These are phyloP conservation scores for Masnerella sp. DNA, from an alignment of 2,888 invertebrate genomes.

Conservation along the genomic window DNA sequence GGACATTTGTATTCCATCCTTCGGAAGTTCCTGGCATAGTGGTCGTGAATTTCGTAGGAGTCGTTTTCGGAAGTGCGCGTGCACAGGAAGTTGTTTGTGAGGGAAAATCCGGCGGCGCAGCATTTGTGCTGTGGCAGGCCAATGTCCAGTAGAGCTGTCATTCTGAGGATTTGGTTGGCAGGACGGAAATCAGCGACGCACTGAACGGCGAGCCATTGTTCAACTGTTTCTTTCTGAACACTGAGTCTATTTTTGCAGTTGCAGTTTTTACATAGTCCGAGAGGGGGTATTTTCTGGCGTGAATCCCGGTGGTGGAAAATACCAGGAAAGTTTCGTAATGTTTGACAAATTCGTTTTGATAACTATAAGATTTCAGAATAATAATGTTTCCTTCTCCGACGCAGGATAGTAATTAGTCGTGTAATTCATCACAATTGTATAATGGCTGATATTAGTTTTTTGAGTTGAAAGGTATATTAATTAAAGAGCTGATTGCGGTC, in stretches of 20 bases:
- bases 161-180: not conserved
- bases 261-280: not conserved
- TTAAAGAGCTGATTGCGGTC: too few species aligned
- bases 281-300: slow-evolving; percentile 50
- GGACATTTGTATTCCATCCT: slow-evolving; percentile 31
- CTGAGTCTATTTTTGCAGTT: slow-evolving; percentile 38
- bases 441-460: too few species aligned
- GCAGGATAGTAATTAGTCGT: too few species aligned
- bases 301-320: slow-evolving; percentile 42
- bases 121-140: slow-evolving; percentile 61
- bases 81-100: slow-evolving; percentile 61
- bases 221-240: too few species aligned
- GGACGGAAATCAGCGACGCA: slow-evolving; percentile 11
- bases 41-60: slow-evolving; percentile 29
- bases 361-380: too few species aligned
- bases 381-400: too few species aligned
- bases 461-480: too few species aligned
- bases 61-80: slow-evolving; percentile 25
- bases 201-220: slow-evolving; percentile 24
- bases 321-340: slow-evolving; percentile 49
- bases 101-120: slow-evolving; percentile 57
- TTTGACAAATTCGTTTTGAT: too few species aligned
- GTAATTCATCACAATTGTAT: too few species aligned
- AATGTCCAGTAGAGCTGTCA: slow-evolving; percentile 44
- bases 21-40: slow-evolving; percentile 7